Evolutionary conservation across 2,797 vertebrate species (phyloP), one percentile per base, ranked within the genome.

Genomic region (Enteromius treurensis): DNA sequence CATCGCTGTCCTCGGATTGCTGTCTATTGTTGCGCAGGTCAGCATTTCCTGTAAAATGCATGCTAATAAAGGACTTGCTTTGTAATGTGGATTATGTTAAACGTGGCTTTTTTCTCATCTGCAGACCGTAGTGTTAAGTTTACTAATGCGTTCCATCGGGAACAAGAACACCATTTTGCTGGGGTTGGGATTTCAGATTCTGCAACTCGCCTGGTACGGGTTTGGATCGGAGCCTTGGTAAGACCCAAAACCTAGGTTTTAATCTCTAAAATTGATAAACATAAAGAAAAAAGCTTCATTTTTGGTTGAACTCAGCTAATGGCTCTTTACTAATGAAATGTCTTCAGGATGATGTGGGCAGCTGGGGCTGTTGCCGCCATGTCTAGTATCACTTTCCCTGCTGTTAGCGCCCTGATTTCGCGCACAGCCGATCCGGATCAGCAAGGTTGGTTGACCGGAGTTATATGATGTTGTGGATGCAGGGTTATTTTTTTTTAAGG

Each of bases 341-440:
- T 9, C 79, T 88, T 29, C 89, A 97, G 96, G 96, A 97, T 97
- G 96, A 97, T 96, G 96, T 97, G 96, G 96, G 96, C 96, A 0
- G 96, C 96, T 0, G 96, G 96, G 0, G 95, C 96, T 0, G 96
- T 97, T 0, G 96, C 96, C 0, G 96, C 96, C 87, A 97, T 97
- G 96, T 97, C 96, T 58, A 97, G 95, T 77, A 96, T 97, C 68
- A 97, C 95, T 0, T 97, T 97, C 83, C 96, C 96, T 0, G 96
- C 96, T 0, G 94, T 97, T 7, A 96, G 96, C 0, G 95, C 96
- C 0, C 92, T 97, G 19, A 96, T 97, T n/a, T 97, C 96, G 6
- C 92, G 96, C 47, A 97, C 95, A 0, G 96, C 96, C 1, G 96
- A 97, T 14, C 94, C 96, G 2, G 96, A 97, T 88, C 96, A 97